Conservation (phyloP, 64 coral and sea anemone genomes). For the Pocillopora verrucosa region DNA sequence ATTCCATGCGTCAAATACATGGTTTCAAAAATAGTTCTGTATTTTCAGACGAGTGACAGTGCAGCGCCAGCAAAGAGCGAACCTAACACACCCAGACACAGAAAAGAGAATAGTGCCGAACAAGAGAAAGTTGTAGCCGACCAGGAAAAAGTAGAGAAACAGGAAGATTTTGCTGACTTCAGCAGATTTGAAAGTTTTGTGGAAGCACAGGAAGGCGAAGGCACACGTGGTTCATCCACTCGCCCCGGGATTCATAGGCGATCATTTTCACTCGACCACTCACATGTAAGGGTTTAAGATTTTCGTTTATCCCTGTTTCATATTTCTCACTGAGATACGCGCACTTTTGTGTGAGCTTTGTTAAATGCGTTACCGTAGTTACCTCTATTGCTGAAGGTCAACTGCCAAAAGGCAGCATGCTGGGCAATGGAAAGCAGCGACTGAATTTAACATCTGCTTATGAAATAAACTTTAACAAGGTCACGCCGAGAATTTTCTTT, state of each 20-base stretch:
- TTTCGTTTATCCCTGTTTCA: background rate
- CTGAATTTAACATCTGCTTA: background rate
- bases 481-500: background rate
- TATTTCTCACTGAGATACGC: background rate
- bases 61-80: slow-evolving; percentile 11
- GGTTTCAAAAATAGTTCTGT: background rate
- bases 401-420: background rate
- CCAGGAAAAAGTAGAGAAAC: slow-evolving; percentile 4
- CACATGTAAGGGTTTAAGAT: slow-evolving; percentile 23
- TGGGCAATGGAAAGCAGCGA: too few relatives aligned
- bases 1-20: background rate
- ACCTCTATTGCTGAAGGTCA: too few relatives aligned
- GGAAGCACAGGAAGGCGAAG: slow-evolving; percentile 37
- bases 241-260: slow-evolving; percentile 53
- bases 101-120: background rate
- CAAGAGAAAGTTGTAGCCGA: slow-evolving; percentile 25
- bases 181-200: slow-evolving; percentile 96
- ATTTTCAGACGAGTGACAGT: slow-evolving; percentile 38
- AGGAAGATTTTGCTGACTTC: slow-evolving; percentile 97
- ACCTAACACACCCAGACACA: slow-evolving; percentile 3
- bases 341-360: background rate
- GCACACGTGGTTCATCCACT: background rate
- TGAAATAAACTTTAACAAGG: background rate
- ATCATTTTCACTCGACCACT: slow-evolving; percentile 76
- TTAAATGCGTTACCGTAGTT: too few relatives aligned